phyloP scores from a whole-genome alignment of 2,888 invertebrate species.

The Volucella inanis region DNA sequence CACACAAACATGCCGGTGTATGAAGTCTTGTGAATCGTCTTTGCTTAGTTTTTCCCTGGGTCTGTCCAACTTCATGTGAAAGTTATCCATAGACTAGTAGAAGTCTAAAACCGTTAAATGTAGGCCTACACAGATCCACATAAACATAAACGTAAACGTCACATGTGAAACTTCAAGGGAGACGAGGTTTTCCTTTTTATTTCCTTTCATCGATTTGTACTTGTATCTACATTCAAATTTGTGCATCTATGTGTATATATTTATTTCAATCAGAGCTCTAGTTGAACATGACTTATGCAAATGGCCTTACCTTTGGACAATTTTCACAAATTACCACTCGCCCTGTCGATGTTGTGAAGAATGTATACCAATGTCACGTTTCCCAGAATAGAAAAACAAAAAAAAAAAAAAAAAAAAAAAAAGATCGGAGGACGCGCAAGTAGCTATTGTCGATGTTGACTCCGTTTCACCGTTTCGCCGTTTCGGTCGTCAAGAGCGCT shows the following conservation, averaged over 20 bases:
- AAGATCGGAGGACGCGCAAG: neutral
- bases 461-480: neutral
- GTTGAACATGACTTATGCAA: constrained; percentile 64
- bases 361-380: constrained; percentile 72
- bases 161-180: constrained; percentile 1
- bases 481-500: constrained; percentile 53
- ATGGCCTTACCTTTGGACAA: constrained; percentile 68
- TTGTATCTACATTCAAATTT: constrained; percentile 45
- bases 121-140: constrained; percentile 23
- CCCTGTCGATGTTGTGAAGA: constrained; percentile 39
- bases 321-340: constrained; percentile 71
- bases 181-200: constrained; percentile 49
- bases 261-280: neutral
- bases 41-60: neutral
- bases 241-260: constrained; percentile 27
- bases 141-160: too few relatives aligned
- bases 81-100: constrained; percentile 32
- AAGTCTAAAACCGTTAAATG: constrained; percentile 70
- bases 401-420: constrained; percentile 1
- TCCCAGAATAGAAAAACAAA: constrained; percentile 36
- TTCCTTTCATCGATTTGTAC: constrained; percentile 65
- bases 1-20: constrained; percentile 7
- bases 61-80: constrained; percentile 42
- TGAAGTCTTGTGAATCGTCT: constrained; percentile 15
- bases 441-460: constrained; percentile 36